A percentile compares a stretch with the other conserved stretches of the same genome.
Evolutionary conservation across 2,888 invertebrate genomes (phyloP).

Genomic region (Drosophila atripex): DNA sequence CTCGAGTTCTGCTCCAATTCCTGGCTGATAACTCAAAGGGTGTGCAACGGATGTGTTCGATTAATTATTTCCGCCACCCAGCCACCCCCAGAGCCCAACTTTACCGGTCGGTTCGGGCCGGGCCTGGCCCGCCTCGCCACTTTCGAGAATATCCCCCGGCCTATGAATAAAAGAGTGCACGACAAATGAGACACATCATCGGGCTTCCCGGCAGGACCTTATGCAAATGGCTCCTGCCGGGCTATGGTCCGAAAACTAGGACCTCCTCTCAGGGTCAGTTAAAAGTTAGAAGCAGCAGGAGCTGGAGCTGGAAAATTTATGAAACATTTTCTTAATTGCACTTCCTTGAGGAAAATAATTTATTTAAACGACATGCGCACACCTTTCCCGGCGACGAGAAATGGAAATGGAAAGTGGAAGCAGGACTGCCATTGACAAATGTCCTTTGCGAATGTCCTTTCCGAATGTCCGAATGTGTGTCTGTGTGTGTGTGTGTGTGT

Average conservation of each 20-base stretch:
- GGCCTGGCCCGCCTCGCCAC: neutral
- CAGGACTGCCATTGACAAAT: constrained; percentile 52
- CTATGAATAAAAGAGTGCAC: constrained; percentile 40
- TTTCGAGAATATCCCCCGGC: constrained; percentile 5
- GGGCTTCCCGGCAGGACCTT: constrained; percentile 25
- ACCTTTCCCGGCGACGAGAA: constrained; percentile 47
- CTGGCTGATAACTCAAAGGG: constrained; percentile 33
- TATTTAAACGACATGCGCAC: constrained; percentile 83
- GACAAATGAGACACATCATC: constrained; percentile 43
- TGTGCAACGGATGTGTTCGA: constrained; percentile 48
- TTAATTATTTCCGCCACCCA: constrained; percentile 46
- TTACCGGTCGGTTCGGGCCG: too few relatives aligned
- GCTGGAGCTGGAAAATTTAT: constrained; percentile 74
- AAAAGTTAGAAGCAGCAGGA: constrained; percentile 52
- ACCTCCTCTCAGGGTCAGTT: constrained; percentile 37
- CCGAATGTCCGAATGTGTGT: constrained; percentile 1
- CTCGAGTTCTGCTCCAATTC: constrained; percentile 42
- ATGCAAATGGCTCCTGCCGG: constrained; percentile 36
- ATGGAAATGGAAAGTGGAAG: constrained; percentile 3
- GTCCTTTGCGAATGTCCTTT: constrained; percentile 25
- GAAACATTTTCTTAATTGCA: constrained; percentile 84
- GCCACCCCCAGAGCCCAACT: neutral
- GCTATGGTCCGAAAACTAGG: constrained; percentile 6
- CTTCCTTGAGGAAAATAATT: constrained; percentile 82
- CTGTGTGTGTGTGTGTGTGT: constrained; percentile 4